These are phyloP conservation scores for Erethizon dorsatum DNA, from an alignment of 2,797 vertebrate species.

Conservation along the genomic window DNA sequence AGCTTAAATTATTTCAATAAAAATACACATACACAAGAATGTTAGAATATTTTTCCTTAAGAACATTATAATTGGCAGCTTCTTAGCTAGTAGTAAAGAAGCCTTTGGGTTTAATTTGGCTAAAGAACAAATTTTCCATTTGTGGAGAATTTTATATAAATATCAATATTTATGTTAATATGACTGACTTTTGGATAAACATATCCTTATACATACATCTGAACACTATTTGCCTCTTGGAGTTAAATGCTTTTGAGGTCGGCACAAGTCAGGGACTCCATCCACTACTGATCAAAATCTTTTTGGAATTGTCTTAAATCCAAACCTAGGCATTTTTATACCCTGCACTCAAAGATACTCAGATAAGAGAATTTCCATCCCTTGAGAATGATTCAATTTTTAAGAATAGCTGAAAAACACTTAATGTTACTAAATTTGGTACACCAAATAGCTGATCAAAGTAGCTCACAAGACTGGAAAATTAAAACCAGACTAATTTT, in stretches of 20 bases:
- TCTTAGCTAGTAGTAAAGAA: neutral
- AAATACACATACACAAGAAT: neutral
- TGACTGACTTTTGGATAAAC: neutral
- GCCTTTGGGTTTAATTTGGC: neutral
- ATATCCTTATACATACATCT: neutral
- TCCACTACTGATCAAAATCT: neutral
- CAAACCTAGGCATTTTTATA: neutral
- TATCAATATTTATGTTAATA: neutral
- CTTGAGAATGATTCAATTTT: neutral
- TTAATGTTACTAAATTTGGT: neutral
- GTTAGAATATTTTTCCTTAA: neutral
- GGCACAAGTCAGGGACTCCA: neutral
- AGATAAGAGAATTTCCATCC: neutral
- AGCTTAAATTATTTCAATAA: slow-evolving; percentile 51
- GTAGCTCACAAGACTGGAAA: neutral
- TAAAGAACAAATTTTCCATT: neutral
- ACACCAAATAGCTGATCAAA: neutral
- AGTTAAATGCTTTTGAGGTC: neutral
- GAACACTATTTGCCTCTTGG: neutral
- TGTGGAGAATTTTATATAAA: slow-evolving; percentile 10
- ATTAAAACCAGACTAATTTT: neutral
- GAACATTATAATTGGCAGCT: neutral
- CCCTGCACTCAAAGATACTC: neutral
- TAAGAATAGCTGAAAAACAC: neutral
- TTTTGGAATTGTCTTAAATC: neutral